phyloP scores from a whole-genome alignment of 1,140 invertebrate species.

The Matsumurasca onukii region DNA sequence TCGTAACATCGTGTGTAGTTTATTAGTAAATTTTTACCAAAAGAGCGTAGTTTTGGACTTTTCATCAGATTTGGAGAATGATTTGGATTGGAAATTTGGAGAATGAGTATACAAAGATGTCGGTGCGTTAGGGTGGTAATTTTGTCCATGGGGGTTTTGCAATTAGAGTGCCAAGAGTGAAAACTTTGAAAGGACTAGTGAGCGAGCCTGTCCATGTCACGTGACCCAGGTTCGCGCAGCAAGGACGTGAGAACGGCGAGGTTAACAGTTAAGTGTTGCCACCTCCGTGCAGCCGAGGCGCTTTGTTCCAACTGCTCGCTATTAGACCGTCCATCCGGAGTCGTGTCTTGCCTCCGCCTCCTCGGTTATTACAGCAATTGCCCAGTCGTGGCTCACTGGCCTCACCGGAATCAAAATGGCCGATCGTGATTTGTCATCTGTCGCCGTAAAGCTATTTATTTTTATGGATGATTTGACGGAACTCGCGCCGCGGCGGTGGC shows the following conservation, averaged over 20 bases:
- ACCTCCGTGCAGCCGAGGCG: not conserved
- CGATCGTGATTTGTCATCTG: constrained; percentile 23
- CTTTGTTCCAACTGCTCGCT: not conserved
- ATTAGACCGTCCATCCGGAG: not conserved
- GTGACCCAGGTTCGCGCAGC: not conserved
- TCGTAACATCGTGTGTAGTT: too few relatives aligned
- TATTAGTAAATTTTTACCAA: too few relatives aligned
- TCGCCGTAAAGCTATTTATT: constrained; percentile 20
- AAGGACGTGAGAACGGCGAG: not conserved
- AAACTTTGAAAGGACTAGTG: not conserved
- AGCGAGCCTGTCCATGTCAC: not conserved
- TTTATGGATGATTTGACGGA: constrained; percentile 26
- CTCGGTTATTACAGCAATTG: constrained; percentile 13
- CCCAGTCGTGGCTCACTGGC: constrained; percentile 23
- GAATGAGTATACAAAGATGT: too few relatives aligned
- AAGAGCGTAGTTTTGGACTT: too few relatives aligned
- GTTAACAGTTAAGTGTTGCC: not conserved
- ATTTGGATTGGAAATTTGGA: too few relatives aligned
- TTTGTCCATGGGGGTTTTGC: too few relatives aligned
- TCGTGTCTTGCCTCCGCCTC: not conserved
- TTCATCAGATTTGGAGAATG: too few relatives aligned
- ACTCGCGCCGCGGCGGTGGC: not conserved
- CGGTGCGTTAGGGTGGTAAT: too few relatives aligned
- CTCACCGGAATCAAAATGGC: constrained; percentile 23
- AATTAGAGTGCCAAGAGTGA: too few relatives aligned